Base-by-base conservation (phyloP, 2,797 vertebrate species). In the Limosa lapponica region DNA sequence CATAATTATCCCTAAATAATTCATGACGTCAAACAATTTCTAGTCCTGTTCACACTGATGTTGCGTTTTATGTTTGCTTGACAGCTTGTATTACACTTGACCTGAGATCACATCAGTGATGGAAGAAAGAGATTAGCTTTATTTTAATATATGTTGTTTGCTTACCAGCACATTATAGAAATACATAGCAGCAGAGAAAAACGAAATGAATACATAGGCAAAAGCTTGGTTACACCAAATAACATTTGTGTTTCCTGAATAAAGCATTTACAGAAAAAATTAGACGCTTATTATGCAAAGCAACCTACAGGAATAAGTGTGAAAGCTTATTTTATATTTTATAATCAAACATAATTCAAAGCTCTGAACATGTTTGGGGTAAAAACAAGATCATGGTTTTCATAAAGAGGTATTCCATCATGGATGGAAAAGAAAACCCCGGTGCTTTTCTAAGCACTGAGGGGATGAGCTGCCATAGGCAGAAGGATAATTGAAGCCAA, bases 1-100 rank as follows among this genome's bases (percentile, higher is more conserved):
- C 65, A 70, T 86, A 95, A 65, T 77, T 94, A 54, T 78, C 62
- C 85, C 57, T 95, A 94, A 95, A 88, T 67, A 14, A 74, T 74
- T 58, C 32, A 49, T 51, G 80, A 86, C n/a, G 27, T 55, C 44
- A 87, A 90, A 85, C 18, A 67, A 46, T 66, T 92, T 73, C 43
- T 72, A 79, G 58, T 73, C 52, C 39, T 83, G 65, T 66, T 93
- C 87, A 88, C 41, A 43, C 3, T 70, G 36, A 62, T n/a, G 8
- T 20, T 87, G 70, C 58, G 14, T 51, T 81, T 81, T 54, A 46
- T 54, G 51, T 91, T 92, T 64, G 58, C 88, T 93, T 82, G 58
- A 77, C 52, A 94, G 82, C 69, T 64, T 91, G 55, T 37, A 81
- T 85, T 75, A n/a, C 54, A 78, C 73, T 64, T 82, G 39, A 95